Base-by-base conservation (phyloP, 92 coral and sea anemone genomes). In the Paragorgia papillata region DNA sequence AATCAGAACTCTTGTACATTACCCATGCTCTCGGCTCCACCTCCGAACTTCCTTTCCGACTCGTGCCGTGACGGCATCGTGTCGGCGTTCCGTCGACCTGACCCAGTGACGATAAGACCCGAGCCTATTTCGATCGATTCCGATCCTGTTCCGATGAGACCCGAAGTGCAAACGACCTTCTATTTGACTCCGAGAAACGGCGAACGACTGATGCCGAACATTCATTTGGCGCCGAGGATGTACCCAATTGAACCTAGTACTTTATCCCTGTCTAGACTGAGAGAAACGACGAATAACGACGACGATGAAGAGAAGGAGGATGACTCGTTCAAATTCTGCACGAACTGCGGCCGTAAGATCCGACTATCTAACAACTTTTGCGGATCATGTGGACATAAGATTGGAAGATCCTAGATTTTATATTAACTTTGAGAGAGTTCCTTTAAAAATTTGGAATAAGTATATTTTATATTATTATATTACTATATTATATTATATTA, bases 291-390 rank as follows among this genome's bases (percentile, higher is more conserved):
- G 34, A 83, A 71, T 69, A 55, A 69, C 37, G 81, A 74, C 19
- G 73, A 63, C 6, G 73, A 63, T 2, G 85, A 88, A 31, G 82
- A 89, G 28, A 83, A 79, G 26, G 90, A 73, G 1, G 91, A 88
- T 0, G 83, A 83, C 8, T 40, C 73, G 14, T 73, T 75, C 37
- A 95, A 90, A 50, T 95, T 80, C 75, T 95, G 99, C 66, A 95
- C 97, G 19, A 81, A 95, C 68, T 95, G 99, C 69, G 99, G 99
- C 15, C 85, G 92, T 31, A 89, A 86, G 46, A 91, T 89, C 18
- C 87, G 66, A 70, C 80, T 25, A 14, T 57, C 76, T n/a, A 96
- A 95, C 75, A 95, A 95, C 68, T 95, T 91, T 50, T 95, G 99
- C 64, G 97, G 97, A 20, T 82, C 81, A 7, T 95, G 99, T 60